Percentiles rank a stretch among this genome's conserved stretches.
Evolutionary conservation across 2,113 vertebrate species (phyloP).

Genomic region (Lophius piscatorius): DNA sequence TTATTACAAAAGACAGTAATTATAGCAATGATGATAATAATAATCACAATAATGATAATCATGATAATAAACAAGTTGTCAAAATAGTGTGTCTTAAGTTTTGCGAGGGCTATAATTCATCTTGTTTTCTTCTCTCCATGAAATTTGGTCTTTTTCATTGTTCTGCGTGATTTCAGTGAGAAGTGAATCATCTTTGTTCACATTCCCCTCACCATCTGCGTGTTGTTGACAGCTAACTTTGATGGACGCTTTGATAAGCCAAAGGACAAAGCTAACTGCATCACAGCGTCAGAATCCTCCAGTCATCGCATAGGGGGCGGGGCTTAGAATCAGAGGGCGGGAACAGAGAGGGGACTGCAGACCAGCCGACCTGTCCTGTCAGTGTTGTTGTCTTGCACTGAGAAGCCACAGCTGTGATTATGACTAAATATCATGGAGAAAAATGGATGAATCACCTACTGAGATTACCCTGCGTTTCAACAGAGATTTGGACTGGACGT

Average conservation of each 20-base stretch:
- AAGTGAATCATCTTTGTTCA: conserved; percentile 62
- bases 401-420: conserved; percentile 1
- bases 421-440: conserved; percentile 39
- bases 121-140: no score
- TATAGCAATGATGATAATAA: no score
- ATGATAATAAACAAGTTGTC: no score
- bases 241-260: conserved; percentile 31
- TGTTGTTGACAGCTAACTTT: conserved; percentile 54
- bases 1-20: no score
- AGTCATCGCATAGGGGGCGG: conserved; percentile 4
- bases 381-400: not conserved
- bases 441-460: conserved; percentile 39
- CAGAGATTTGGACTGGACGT: conserved; percentile 44
- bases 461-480: conserved; percentile 20
- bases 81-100: no score
- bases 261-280: not conserved
- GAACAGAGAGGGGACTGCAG: not conserved
- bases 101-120: no score
- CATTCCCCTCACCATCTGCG: conserved; percentile 53
- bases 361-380: conserved; percentile 57
- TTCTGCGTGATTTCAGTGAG: conserved; percentile 21
- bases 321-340: conserved; percentile 10
- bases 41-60: no score
- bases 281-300: not conserved
- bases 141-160: conserved; percentile 25